Evolutionary conservation across 1,140 invertebrate genomes (phyloP), one percentile per base, ranked within the genome.

Genomic region (Drosophila funebris): DNA sequence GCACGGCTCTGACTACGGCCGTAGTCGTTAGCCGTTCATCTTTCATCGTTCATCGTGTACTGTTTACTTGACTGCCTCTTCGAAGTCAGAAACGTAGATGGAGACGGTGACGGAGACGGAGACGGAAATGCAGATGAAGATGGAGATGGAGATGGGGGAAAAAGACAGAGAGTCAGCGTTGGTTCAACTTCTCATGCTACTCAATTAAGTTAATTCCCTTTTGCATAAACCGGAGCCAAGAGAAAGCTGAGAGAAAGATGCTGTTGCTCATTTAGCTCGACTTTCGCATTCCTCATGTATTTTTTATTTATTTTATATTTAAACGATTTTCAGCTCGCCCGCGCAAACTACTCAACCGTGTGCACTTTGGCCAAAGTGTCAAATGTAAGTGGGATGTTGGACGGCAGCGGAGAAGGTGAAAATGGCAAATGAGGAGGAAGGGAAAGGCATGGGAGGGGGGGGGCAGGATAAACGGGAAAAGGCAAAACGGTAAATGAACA

Each of bases 141-240:
- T 11, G n/a, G 4, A 11, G 31, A 2, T 9, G 8, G 27, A 31
- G n/a, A 16, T 4, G n/a, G 11, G 22, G 37, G n/a, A 13, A n/a
- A 13, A 3, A 48, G 24, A 24, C 7, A 9, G 46, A 48, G 46
- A 50, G 13, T 16, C n/a, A 29, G 22, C 4, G 24, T 9, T 11
- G 24, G 2, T 29, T 27, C 44, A 39, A 18, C 44, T 74, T 63
- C 69, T 70, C 29, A 64, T 79, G 58, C 72, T 69, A 83, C 80
- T 75, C 78, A 88, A 87, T 88, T 87, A 87, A 78, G 29, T 88
- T 88, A 88, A 87, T 87, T 88, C 83, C 78, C 82, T 56, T 75
- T 82, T 78, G 82, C 71, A 85, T 71, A 74, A 77, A 54, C 60
- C 48, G n/a, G 4, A 37, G 60, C 14, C 29, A 24, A 39, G 13